Evolutionary conservation across 2,888 invertebrate species (phyloP), one percentile per base, ranked within the genome.

Genomic region (Platycheirus albimanus): DNA sequence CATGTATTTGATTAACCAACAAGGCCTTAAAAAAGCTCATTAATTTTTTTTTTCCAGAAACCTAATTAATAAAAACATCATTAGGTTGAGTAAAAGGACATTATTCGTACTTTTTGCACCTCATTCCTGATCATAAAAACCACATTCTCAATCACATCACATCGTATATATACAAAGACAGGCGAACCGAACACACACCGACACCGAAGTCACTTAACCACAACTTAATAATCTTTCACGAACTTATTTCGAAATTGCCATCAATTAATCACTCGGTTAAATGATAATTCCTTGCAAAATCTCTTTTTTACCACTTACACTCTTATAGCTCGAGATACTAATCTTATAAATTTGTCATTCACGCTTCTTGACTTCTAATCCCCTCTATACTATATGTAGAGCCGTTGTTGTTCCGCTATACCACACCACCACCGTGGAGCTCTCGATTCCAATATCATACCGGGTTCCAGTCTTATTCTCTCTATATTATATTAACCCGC

Each of bases 311-410:
- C 78, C 71, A 78, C 72, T 83, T 74, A 51, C 72, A 64, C 45
- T 71, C 77, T 63, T 49, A 49, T 45, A 51, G 61, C 71, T 47
- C 54, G 24, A 52, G 56, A 47, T 71, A 7, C 67, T 83, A 74
- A 83, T 83, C 78, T 51, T 38, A 74, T 78, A 49, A 83, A 83
- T 83, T 83, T 83, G 83, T 83, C 83, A 83, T 83, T 83, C 72
- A 83, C 72, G 83, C 72, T 64, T 74, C 72, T 64, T 78, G 83
- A 78, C 83, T 83, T 69, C 58, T 83, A 83, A 83, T 83, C 78
- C 72, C 45, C 45, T 47, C n/a, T n/a, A n/a, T n/a, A n/a, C n/a
- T n/a, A n/a, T n/a, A n/a, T n/a, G n/a, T n/a, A n/a, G n/a, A n/a
- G n/a, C n/a, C n/a, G n/a, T n/a, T n/a, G n/a, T n/a, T n/a, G n/a